Evolutionary conservation across 2,888 invertebrate species (phyloP).

Genomic region (Mactromeris polynyma): DNA sequence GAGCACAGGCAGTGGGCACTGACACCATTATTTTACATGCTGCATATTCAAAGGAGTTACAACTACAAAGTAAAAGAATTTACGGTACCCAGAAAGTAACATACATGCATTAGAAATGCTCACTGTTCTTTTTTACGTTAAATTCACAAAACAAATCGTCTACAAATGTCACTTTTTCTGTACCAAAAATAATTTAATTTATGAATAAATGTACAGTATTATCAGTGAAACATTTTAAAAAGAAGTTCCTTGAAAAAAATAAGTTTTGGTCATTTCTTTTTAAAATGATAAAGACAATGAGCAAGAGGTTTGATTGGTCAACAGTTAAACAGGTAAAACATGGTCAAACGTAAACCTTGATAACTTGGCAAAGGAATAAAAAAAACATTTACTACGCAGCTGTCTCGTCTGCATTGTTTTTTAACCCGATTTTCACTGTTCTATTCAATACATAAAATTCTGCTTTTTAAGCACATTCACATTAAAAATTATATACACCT

Average conservation of each 20-base stretch:
- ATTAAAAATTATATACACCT: too few species aligned
- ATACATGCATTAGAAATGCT: neutral
- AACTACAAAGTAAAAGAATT: neutral
- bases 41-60: neutral
- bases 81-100: neutral
- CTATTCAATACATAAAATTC: too few species aligned
- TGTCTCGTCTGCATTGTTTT: too few species aligned
- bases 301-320: neutral
- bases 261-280: neutral
- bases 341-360: neutral
- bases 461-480: too few species aligned
- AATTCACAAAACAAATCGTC: too few species aligned
- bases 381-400: too few species aligned
- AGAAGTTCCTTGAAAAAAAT: neutral
- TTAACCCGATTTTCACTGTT: too few species aligned
- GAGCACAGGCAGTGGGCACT: conserved; percentile 42
- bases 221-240: neutral
- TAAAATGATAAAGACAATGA: neutral
- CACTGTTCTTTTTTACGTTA: neutral
- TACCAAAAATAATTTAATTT: too few species aligned
- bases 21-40: conserved; percentile 58
- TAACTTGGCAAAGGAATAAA: neutral
- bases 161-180: too few species aligned
- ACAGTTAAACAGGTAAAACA: neutral
- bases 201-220: neutral